These are phyloP conservation scores for Elegia similella DNA, from an alignment of 2,888 invertebrate genomes.

Conservation along the genomic window DNA sequence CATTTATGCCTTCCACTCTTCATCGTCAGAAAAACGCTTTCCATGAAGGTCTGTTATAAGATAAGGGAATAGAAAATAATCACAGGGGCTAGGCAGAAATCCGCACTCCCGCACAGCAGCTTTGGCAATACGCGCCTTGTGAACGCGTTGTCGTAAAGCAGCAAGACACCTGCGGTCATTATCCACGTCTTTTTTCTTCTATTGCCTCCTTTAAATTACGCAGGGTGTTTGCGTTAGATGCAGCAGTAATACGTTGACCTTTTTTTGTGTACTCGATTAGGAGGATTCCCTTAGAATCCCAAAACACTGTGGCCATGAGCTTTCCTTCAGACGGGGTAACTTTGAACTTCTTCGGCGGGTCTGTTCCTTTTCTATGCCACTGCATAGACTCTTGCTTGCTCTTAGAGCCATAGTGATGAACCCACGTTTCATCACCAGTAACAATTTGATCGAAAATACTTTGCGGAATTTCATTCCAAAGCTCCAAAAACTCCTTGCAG, in stretches of 20 bases:
- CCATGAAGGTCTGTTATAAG: slow-evolving; percentile 1
- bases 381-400: too few relatives aligned
- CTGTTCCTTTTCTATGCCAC: too few relatives aligned
- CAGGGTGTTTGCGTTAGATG: slow-evolving; percentile 1
- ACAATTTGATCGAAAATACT: too few relatives aligned
- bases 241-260: not conserved
- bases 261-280: slow-evolving; percentile 16
- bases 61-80: not conserved
- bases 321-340: too few relatives aligned
- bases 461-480: too few relatives aligned
- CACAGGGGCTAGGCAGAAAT: not conserved
- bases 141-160: slow-evolving; percentile 3
- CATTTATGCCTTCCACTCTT: not conserved
- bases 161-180: slow-evolving; percentile 1
- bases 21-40: slow-evolving; percentile 1
- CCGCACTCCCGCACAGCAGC: not conserved
- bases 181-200: not conserved
- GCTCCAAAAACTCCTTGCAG: too few relatives aligned
- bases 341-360: too few relatives aligned
- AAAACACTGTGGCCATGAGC: too few relatives aligned
- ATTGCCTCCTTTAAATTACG: slow-evolving; percentile 7
- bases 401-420: too few relatives aligned
- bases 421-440: too few relatives aligned
- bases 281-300: slow-evolving; percentile 11
- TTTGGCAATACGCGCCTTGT: slow-evolving; percentile 2